A percentile compares a stretch with the other conserved stretches of the same genome.
Evolutionary conservation across 2,888 invertebrate genomes (phyloP).

Genomic region (Phymatocera aterrima): DNA sequence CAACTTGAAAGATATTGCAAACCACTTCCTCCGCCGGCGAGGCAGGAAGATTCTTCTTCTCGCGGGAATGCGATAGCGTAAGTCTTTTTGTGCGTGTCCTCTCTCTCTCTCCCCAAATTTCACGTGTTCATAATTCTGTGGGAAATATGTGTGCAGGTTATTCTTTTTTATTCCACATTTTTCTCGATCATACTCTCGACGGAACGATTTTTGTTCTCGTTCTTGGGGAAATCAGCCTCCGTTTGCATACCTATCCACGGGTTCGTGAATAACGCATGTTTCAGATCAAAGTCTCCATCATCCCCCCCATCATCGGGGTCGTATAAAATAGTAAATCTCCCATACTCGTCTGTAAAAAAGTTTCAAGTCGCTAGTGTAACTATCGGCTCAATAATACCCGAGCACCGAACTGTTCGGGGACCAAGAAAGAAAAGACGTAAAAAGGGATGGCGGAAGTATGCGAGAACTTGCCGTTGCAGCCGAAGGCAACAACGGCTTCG

Average conservation of each 20-base stretch:
- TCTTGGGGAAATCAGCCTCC: background rate
- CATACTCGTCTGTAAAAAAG: conserved; percentile 51
- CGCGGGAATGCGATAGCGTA: conserved; percentile 32
- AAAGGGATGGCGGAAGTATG: conserved; percentile 9
- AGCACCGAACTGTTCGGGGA: background rate
- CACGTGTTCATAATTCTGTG: background rate
- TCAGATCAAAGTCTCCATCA: conserved; percentile 16
- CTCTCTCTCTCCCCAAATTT: no score
- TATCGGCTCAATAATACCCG: background rate
- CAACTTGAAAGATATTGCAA: conserved; percentile 70
- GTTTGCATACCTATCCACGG: no score
- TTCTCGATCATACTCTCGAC: no score
- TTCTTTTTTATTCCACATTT: no score
- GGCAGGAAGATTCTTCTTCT: background rate
- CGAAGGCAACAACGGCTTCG: background rate
- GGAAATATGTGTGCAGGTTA: background rate
- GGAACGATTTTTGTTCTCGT: background rate
- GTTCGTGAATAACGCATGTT: no score
- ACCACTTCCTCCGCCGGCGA: conserved; percentile 39
- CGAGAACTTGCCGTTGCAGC: conserved; percentile 1
- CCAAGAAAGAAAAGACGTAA: conserved; percentile 30
- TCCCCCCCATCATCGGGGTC: no score
- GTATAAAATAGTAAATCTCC: conserved; percentile 57
- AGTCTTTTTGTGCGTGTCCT: no score
- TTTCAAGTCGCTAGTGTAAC: conserved; percentile 21